Conservation (phyloP, 92 coral and sea anemone species). For the Scolanthus callimorphus region DNA sequence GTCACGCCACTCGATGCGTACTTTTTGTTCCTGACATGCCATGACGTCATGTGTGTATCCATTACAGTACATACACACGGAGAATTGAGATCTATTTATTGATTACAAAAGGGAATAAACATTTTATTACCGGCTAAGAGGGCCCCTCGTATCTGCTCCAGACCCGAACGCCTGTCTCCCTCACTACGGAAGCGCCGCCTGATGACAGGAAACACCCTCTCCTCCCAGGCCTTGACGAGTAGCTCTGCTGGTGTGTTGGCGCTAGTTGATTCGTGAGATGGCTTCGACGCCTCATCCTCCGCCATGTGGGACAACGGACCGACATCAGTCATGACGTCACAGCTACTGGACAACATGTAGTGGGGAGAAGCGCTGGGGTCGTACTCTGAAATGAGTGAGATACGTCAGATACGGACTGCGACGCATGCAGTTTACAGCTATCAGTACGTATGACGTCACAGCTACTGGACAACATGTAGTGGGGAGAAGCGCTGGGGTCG, state of each 20-base stretch:
- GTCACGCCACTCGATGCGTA: too few relatives aligned
- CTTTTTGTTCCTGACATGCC: too few relatives aligned
- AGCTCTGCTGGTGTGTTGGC: constrained; percentile 74
- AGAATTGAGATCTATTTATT: too few relatives aligned
- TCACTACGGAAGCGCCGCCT: constrained; percentile 91
- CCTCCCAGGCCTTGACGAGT: constrained; percentile 98
- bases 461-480: constrained; percentile 87
- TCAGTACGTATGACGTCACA: constrained; percentile 84
- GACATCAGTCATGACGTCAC: constrained; percentile 77
- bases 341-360: constrained; percentile 89
- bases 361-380: constrained; percentile 62
- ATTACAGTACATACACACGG: too few relatives aligned
- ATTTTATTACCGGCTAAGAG: constrained; percentile 69
- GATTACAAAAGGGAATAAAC: too few relatives aligned
- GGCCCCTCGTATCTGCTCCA: constrained; percentile 96
- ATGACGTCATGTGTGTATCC: too few relatives aligned
- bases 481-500: constrained; percentile 62
- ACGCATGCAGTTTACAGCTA: too few relatives aligned
- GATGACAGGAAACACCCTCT: constrained; percentile 92
- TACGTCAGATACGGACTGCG: too few relatives aligned
- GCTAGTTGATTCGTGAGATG: constrained; percentile 29
- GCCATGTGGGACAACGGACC: constrained; percentile 71
- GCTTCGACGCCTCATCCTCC: constrained; percentile 47
- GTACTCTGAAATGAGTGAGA: constrained; percentile 60
- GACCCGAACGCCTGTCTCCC: constrained; percentile 87